Conservation (phyloP, 2,797 vertebrate species). For the Aselliscus stoliczkanus region DNA sequence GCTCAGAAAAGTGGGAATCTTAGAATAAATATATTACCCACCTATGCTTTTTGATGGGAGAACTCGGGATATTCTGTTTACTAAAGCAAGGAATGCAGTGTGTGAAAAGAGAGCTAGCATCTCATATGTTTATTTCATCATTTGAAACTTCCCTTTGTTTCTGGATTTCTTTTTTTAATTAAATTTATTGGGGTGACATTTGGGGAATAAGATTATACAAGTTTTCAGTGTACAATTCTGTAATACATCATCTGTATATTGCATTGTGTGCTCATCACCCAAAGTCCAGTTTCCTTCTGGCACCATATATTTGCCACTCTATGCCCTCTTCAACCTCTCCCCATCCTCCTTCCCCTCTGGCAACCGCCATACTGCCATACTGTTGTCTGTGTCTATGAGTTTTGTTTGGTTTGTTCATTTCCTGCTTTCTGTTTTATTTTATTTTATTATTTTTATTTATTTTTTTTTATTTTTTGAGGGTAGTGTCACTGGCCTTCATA, state of each 20-base stretch:
- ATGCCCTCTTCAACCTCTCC: no score
- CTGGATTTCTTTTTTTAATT: neutral
- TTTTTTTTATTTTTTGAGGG: no score
- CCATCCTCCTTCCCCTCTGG: neutral
- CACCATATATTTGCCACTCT: neutral
- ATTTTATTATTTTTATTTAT: no score
- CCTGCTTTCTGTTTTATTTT: neutral
- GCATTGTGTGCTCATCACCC: neutral
- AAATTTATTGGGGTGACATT: neutral
- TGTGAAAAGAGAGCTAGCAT: neutral
- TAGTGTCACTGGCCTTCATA: no score
- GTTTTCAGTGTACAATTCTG: neutral
- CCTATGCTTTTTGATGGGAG: neutral
- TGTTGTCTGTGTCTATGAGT: neutral
- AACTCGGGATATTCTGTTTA: neutral
- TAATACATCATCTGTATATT: neutral
- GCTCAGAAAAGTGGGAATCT: neutral
- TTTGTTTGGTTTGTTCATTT: neutral
- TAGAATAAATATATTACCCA: neutral
- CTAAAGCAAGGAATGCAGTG: neutral
- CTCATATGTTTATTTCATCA: neutral
- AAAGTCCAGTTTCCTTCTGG: no score
- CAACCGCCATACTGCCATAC: neutral
- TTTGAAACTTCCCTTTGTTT: neutral
- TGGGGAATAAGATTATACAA: neutral